Evolutionary conservation across 2,797 vertebrate genomes (phyloP).

Genomic region (Arnoldichthys spilopterus): DNA sequence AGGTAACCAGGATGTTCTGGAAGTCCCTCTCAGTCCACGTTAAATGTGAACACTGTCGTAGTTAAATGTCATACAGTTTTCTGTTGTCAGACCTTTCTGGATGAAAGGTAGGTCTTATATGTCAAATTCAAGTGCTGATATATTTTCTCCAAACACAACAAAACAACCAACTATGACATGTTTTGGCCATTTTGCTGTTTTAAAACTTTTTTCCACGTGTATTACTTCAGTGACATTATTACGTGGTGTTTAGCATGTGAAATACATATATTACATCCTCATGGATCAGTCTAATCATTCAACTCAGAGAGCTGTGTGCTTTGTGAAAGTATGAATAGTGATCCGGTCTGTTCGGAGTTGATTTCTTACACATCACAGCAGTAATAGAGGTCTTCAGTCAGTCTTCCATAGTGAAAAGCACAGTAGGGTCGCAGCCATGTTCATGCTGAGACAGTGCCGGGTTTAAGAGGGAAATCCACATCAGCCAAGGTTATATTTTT

Average conservation of each 20-base stretch:
- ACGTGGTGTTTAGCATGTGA: neutral
- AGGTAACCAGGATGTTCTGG: neutral
- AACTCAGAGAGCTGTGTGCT: neutral
- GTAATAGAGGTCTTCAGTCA: neutral
- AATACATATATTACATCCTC: too few relatives aligned
- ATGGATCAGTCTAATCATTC: too few relatives aligned
- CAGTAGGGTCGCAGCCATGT: neutral
- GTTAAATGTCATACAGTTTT: conserved; percentile 12
- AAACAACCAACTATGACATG: too few relatives aligned
- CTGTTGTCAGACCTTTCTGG: conserved; percentile 2
- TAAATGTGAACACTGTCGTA: conserved; percentile 5
- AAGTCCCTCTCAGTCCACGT: neutral
- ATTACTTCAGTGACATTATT: neutral
- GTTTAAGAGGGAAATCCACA: conserved; percentile 59
- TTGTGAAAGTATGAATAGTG: neutral
- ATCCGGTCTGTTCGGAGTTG: neutral
- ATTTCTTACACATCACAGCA: neutral
- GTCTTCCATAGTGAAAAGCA: too few relatives aligned
- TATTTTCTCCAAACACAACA: neutral
- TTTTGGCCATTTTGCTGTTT: too few relatives aligned
- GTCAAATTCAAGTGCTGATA: neutral
- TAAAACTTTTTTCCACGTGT: too few relatives aligned
- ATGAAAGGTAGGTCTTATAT: neutral
- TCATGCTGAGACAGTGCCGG: conserved; percentile 4
- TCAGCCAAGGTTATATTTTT: conserved; percentile 58